A percentile compares a stretch with the other conserved stretches of the same genome.
These are phyloP conservation scores for Stomatorhinus ivindoensis DNA, from an alignment of 2,113 vertebrate genomes.

Conservation along the genomic window DNA sequence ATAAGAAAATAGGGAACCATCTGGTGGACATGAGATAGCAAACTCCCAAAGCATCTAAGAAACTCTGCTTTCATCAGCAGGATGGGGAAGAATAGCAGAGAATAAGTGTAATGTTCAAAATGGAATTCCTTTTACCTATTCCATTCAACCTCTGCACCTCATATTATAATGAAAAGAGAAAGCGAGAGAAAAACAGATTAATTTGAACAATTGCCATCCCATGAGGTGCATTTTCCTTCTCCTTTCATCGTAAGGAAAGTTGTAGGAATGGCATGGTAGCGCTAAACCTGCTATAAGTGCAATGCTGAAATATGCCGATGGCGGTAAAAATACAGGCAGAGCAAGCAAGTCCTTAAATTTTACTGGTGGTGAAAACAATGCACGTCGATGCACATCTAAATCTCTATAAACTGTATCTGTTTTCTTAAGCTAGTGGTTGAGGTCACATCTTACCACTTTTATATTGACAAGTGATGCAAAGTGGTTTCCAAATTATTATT, in stretches of 20 bases:
- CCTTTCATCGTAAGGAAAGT: conserved; percentile 2
- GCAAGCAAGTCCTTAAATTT: not conserved
- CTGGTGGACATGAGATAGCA: conserved; percentile 69
- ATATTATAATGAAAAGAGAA: conserved; percentile 12
- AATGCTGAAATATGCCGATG: not conserved
- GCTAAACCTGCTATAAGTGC: not conserved
- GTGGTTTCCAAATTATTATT: not conserved
- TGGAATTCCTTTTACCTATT: conserved; percentile 55
- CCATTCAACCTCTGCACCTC: not conserved
- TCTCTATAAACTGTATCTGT: not conserved
- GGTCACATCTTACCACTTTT: not conserved
- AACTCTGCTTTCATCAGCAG: conserved; percentile 61
- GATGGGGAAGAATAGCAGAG: conserved; percentile 29
- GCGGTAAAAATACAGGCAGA: not conserved
- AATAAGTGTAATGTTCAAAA: conserved; percentile 60
- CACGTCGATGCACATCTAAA: not conserved
- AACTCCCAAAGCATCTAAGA: conserved; percentile 65
- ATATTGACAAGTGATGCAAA: not conserved
- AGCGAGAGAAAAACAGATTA: not conserved
- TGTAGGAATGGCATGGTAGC: not conserved
- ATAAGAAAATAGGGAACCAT: conserved; percentile 70
- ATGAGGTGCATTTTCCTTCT: not conserved
- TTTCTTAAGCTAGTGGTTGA: not conserved
- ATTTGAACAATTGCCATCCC: not conserved
- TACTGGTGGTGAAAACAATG: not conserved